Conservation (phyloP, 2,888 invertebrate genomes). For the Parapristionchus giblindavisi region DNA sequence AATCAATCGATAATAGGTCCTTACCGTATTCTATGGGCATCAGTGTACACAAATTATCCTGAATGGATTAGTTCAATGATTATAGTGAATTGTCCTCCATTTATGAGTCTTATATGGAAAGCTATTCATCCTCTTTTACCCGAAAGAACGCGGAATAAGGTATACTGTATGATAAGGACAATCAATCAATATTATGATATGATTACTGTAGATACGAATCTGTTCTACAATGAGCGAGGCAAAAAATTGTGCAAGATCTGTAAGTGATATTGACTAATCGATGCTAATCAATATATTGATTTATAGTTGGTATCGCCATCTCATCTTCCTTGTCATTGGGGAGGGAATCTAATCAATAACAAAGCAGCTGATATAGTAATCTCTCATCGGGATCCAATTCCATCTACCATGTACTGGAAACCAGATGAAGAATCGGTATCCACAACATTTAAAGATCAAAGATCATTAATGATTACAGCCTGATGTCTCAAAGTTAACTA, state of each 20-base stretch:
- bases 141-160: constrained; percentile 60
- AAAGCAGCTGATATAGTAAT: constrained; percentile 10
- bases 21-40: constrained; percentile 61
- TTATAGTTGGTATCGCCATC: constrained; percentile 5
- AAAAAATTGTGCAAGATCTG: constrained; percentile 12
- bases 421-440: constrained; percentile 30
- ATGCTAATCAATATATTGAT: not conserved
- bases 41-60: constrained; percentile 60
- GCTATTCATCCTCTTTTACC: constrained; percentile 59
- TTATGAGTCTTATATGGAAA: constrained; percentile 61
- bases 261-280: not conserved
- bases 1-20: no score
- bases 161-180: constrained; percentile 15
- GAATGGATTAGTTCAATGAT: constrained; percentile 59
- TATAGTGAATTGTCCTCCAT: constrained; percentile 60
- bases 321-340: constrained; percentile 27
- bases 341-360: not conserved
- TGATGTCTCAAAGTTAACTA: not conserved
- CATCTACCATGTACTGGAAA: constrained; percentile 56
- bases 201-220: constrained; percentile 8
- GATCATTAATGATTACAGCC: not conserved
- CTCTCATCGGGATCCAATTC: constrained; percentile 48
- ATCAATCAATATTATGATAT: not conserved
- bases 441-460: not conserved
- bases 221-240: constrained; percentile 24